Evolutionary conservation across 2,797 vertebrate genomes (phyloP).

Genomic region (Hafferia zeledoni): DNA sequence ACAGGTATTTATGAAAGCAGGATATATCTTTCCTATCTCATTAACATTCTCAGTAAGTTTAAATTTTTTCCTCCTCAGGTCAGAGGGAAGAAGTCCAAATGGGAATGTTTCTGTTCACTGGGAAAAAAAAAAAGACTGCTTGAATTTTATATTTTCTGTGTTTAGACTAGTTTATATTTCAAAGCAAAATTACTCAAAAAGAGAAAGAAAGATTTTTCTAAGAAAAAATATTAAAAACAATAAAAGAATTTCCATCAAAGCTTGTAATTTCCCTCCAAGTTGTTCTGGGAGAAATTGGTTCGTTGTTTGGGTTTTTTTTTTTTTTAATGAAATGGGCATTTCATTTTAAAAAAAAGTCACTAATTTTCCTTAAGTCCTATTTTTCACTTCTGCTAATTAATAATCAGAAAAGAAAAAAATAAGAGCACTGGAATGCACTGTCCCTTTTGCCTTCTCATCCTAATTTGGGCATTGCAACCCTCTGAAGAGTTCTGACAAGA

Average conservation of each 20-base stretch:
- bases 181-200: neutral
- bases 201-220: neutral
- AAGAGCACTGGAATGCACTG: neutral
- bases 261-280: neutral
- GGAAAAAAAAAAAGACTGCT: neutral
- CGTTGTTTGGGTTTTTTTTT: neutral
- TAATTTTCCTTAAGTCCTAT: constrained; percentile 22
- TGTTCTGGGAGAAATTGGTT: neutral
- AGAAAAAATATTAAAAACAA: neutral
- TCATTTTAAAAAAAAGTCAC: neutral
- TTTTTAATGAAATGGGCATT: neutral
- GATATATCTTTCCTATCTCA: neutral
- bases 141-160: neutral
- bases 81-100: neutral
- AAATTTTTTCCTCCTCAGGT: neutral
- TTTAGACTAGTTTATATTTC: neutral
- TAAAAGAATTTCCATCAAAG: neutral
- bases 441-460: constrained; percentile 55
- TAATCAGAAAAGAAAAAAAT: neutral
- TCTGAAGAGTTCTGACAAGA: neutral
- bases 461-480: constrained; percentile 63
- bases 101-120: neutral
- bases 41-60: neutral
- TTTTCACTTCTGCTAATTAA: constrained; percentile 60
- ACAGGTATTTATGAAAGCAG: neutral